phyloP scores from a whole-genome alignment of 2,888 invertebrate species.

The Lissocephala sabroskyi region DNA sequence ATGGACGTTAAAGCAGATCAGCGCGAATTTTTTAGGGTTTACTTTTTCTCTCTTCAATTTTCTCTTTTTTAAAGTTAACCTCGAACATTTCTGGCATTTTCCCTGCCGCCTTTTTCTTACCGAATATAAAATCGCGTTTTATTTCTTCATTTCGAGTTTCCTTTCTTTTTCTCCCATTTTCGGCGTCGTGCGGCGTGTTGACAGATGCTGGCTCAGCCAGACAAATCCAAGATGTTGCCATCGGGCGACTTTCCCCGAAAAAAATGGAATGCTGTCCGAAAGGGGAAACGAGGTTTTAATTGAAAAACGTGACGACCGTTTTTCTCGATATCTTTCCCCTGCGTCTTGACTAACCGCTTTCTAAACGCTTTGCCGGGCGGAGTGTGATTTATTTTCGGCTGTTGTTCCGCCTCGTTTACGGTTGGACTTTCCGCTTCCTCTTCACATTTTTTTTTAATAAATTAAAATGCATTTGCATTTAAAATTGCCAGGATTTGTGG shows the following conservation, averaged over 20 bases:
- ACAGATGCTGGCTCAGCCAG: not conserved
- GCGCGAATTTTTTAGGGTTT: too few species aligned
- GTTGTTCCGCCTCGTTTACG: not conserved
- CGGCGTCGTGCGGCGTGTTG: not conserved
- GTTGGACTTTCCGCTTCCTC: not conserved
- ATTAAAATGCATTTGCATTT: slow-evolving; percentile 33
- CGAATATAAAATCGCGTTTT: not conserved
- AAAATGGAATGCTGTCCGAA: slow-evolving; percentile 1
- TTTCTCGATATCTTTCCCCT: not conserved
- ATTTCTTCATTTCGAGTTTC: not conserved
- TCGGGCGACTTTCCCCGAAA: slow-evolving; percentile 1
- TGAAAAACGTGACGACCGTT: slow-evolving; percentile 61
- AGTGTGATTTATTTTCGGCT: not conserved
- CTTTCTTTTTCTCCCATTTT: not conserved
- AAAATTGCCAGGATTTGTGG: too few species aligned
- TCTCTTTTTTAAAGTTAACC: too few species aligned
- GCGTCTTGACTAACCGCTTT: not conserved
- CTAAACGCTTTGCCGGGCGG: not conserved
- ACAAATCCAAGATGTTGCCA: slow-evolving; percentile 12
- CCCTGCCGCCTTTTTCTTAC: not conserved
- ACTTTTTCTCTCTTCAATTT: not conserved
- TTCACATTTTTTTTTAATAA: slow-evolving; percentile 6
- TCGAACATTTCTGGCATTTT: not conserved
- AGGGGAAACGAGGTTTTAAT: slow-evolving; percentile 59
- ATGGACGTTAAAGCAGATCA: too few species aligned